Base-by-base conservation (phyloP, 1,140 invertebrate species). In the Gonatopus flavifemur region DNA sequence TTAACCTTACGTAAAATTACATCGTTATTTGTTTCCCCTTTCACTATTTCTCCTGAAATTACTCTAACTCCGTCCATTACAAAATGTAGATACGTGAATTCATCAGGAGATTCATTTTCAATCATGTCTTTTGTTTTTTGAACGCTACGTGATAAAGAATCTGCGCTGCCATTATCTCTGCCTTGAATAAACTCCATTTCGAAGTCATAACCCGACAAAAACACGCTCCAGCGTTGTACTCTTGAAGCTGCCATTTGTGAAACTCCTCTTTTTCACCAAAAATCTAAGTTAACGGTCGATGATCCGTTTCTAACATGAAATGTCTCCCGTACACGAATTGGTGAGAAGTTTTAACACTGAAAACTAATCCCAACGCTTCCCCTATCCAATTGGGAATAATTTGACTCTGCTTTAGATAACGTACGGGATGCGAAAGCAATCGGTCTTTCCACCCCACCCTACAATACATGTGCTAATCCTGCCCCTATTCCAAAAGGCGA, bases 161-260 rank as follows among this genome's bases (percentile, higher is more conserved):
- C 71, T 3, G 71, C 66, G n/a, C n/a, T n/a, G 15, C 74, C 68
- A 37, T 74, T 76, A 31, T 40, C 32, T 48, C 74, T 76, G 6
- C 67, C 67, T 19, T 28, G 42, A 8, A 13, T 36, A 28, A 43
- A 59, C 15, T 42, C 16, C 5, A 50, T 35, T 33, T 52, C 46
- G 36, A 31, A 60, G 0, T 55, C 45, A 19, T 22, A 63, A 1
- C 32, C 0, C 21, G 57, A 49, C 18, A 58, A 13, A 16, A 30
- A 9, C 1, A 55, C 12, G 1, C 40, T 49, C 44, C 52, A 59
- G 19, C 61, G 12, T 32, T 63, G 51, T n/a, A 60, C 49, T n/a
- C 54, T 25, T 2, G 53, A 57, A 45, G 49, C 64, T 2, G 67
- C 59, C 45, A 64, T 69, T n/a, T n/a, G n/a, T n/a, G n/a, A n/a